phyloP scores from a whole-genome alignment of 1,140 invertebrate species.

The Drosophila aff. region DNA sequence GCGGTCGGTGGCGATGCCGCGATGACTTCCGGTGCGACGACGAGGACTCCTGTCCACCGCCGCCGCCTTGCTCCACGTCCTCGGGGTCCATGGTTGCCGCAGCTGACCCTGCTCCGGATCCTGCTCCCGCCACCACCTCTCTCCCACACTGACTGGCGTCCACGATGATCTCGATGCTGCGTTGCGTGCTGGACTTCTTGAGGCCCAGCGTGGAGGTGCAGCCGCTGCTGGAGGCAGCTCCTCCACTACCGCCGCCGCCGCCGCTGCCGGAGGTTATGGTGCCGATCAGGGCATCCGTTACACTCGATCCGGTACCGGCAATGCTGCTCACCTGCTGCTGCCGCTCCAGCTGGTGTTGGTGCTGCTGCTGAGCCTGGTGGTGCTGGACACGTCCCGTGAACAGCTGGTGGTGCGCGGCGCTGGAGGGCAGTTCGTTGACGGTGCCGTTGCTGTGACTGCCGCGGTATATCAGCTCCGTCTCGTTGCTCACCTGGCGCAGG shows the following conservation, averaged over 20 bases:
- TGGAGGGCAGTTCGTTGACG: constrained; percentile 58
- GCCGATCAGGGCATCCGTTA: constrained; percentile 76
- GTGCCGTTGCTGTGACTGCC: constrained; percentile 74
- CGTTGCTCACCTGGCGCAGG: constrained; percentile 78
- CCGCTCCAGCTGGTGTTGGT: constrained; percentile 27
- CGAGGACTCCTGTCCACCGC: constrained; percentile 65
- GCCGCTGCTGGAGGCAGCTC: constrained; percentile 21
- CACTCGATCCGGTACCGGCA: constrained; percentile 68
- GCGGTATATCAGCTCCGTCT: constrained; percentile 81
- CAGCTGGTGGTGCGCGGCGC: constrained; percentile 32
- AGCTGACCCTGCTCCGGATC: not conserved
- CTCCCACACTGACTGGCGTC: constrained; percentile 75
- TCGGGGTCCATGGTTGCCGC: constrained; percentile 38
- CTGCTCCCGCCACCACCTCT: constrained; percentile 29
- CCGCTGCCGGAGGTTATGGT: constrained; percentile 60
- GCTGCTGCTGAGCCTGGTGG: constrained; percentile 16
- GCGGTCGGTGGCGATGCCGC: constrained; percentile 75
- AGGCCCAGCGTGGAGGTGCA: constrained; percentile 36
- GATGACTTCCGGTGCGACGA: constrained; percentile 66
- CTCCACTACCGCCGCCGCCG: constrained; percentile 8
- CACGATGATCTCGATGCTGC: constrained; percentile 83
- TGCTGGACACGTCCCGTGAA: constrained; percentile 24
- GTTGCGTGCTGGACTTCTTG: constrained; percentile 68
- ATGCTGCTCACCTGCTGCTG: constrained; percentile 60
- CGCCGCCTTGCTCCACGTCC: constrained; percentile 75